Percentiles rank a stretch among this genome's conserved stretches.
These are phyloP conservation scores for Zosterops pallidus DNA, from an alignment of 2,113 vertebrate genomes.

Conservation along the genomic window DNA sequence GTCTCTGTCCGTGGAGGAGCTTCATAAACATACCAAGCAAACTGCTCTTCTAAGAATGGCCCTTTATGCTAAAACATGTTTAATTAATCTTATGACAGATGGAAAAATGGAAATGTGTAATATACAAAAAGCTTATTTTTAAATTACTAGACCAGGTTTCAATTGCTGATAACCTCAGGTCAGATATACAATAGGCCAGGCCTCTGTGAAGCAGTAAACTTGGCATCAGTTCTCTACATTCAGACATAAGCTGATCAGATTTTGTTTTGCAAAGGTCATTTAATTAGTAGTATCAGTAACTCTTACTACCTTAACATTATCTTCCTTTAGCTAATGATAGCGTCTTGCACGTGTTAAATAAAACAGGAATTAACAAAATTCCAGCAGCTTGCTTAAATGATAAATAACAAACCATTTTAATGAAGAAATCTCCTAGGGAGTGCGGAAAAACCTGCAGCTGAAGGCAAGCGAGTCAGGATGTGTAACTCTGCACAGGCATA, in stretches of 20 bases:
- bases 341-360: conserved; percentile 67
- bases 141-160: conserved; percentile 37
- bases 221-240: conserved; percentile 11
- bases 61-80: not conserved
- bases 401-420: conserved; percentile 77
- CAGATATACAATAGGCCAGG: conserved; percentile 36
- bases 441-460: conserved; percentile 77
- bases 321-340: conserved; percentile 63
- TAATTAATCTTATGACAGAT: not conserved
- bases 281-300: conserved; percentile 55
- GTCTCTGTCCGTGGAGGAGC: not conserved
- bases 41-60: not conserved
- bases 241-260: not conserved
- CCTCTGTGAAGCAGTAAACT: conserved; percentile 2
- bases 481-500: conserved; percentile 78
- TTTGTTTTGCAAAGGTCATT: conserved; percentile 51
- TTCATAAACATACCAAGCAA: not conserved
- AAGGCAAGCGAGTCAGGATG: conserved; percentile 81
- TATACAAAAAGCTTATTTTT: conserved; percentile 38
- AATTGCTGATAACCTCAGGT: conserved; percentile 21
- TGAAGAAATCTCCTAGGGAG: conserved; percentile 77
- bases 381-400: conserved; percentile 74
- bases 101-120: not conserved
- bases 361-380: conserved; percentile 82
- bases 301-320: conserved; percentile 52